Base-by-base conservation (phyloP, 2,888 invertebrate genomes). In the Microplitis manilae region DNA sequence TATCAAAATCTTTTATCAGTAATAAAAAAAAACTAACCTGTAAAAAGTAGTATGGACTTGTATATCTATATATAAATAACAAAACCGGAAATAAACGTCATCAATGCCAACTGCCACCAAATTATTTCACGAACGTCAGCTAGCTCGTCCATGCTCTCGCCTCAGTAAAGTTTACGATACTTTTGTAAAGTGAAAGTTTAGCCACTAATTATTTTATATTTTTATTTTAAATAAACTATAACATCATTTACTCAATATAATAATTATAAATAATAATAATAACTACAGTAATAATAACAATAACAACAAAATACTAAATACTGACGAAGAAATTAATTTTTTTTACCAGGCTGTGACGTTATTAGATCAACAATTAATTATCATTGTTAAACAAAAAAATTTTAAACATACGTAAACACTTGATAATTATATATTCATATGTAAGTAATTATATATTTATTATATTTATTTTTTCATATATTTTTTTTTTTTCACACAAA, bases 61-160 rank as follows among this genome's bases (percentile, higher is more conserved):
- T 13, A 50, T 5, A 50, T 5, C 2, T 50, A 50, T 50, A 50
- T 13, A 50, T 13, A 9, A 50, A 8, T 9, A 65, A 65, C 9
- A 17, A 65, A 65, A 65, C 65, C 65, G 65, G 65, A 65, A 65
- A 65, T 8, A 65, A 13, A 65, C 65, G 65, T 65, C 65, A 65
- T 30, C 30, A 13, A 30, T 65, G 65, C 65, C 65, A 65, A 20
- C 65, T 65, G 65, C 65, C 65, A 65, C 20, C 65, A 65, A 65
- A 50, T 50, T 8, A 50, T 50, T 50, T 50, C 50, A 9, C 13
- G 50, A 50, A 50, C 50, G 50, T 50, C 50, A 50, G 50, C 50
- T 50, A 50, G 50, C 50, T 9, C 50, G 50, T 50, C 50, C 50
- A 50, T 50, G 50, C 50, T 50, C 50, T 9, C 30, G 50, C 0